Conservation (phyloP, 2,888 invertebrate genomes). For the Temnothorax unifasciatus region DNA sequence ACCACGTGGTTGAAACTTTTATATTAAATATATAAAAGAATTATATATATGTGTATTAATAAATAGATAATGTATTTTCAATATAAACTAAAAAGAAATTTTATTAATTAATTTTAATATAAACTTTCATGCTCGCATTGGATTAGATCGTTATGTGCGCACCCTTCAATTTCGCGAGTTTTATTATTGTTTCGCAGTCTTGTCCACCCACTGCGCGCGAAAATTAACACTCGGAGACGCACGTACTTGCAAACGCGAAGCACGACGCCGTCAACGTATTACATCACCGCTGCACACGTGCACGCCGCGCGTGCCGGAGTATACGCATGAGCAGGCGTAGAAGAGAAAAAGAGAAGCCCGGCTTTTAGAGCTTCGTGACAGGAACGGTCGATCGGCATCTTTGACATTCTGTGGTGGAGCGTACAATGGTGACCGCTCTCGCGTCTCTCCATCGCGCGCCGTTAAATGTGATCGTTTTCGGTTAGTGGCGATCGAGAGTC, state of each 20-base stretch:
- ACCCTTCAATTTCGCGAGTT: not conserved
- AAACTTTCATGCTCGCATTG: not conserved
- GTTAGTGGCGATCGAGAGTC: constrained; percentile 15
- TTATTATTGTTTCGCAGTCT: not conserved
- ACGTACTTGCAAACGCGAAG: constrained; percentile 12
- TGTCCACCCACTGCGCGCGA: not conserved
- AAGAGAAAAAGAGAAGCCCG: constrained; percentile 7
- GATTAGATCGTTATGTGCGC: not conserved
- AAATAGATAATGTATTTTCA: not conserved
- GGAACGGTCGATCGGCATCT: constrained; percentile 43
- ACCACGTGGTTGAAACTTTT: no score
- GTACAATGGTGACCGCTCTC: constrained; percentile 14
- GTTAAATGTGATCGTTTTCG: constrained; percentile 37
- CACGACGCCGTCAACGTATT: constrained; percentile 25
- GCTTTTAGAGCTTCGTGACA: constrained; percentile 50
- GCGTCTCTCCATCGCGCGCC: not conserved
- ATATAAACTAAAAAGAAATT: not conserved
- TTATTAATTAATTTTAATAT: not conserved
- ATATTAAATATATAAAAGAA: not conserved
- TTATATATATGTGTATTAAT: not conserved
- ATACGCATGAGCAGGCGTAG: constrained; percentile 40
- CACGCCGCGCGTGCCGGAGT: constrained; percentile 38
- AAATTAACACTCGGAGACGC: constrained; percentile 10
- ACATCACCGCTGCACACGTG: constrained; percentile 57
- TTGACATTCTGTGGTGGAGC: constrained; percentile 18